Conservation (phyloP, 2,113 vertebrate genomes). For the Campylomormyrus tamandua region DNA sequence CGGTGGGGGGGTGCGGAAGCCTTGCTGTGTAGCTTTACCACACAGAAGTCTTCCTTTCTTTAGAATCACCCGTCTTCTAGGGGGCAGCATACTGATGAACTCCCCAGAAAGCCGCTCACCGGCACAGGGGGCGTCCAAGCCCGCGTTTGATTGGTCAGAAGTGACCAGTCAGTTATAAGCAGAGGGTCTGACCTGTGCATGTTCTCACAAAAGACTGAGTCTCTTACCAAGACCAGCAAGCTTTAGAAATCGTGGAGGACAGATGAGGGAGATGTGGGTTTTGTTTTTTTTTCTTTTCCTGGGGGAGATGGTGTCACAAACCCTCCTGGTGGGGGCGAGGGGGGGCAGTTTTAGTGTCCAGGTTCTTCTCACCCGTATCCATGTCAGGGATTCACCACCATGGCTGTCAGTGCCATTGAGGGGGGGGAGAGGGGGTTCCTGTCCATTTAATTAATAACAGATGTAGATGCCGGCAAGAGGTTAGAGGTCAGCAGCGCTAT, state of each 20-base stretch:
- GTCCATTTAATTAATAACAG: conserved; percentile 73
- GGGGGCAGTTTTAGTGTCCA: background rate
- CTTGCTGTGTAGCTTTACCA: conserved; percentile 29
- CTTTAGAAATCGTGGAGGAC: background rate
- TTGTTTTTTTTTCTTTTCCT: background rate
- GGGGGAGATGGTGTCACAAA: background rate
- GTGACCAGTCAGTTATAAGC: background rate
- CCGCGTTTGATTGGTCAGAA: background rate
- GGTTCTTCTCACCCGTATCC: conserved; percentile 41
- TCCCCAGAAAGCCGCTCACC: background rate
- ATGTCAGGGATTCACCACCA: conserved; percentile 27
- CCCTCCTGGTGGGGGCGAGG: background rate
- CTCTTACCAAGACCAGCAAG: background rate
- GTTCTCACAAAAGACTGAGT: background rate
- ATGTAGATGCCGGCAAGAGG: conserved; percentile 60
- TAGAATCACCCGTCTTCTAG: background rate
- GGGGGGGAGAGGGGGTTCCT: conserved; percentile 40
- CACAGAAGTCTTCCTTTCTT: background rate
- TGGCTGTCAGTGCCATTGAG: conserved; percentile 21
- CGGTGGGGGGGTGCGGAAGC: conserved; percentile 43
- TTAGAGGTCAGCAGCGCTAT: conserved; percentile 67
- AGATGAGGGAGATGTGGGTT: background rate
- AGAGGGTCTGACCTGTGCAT: background rate
- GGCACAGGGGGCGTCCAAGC: background rate
- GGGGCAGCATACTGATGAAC: background rate